Evolutionary conservation across 2,888 invertebrate species (phyloP), one percentile per base, ranked within the genome.

Genomic region (Gryllus longicercus): DNA sequence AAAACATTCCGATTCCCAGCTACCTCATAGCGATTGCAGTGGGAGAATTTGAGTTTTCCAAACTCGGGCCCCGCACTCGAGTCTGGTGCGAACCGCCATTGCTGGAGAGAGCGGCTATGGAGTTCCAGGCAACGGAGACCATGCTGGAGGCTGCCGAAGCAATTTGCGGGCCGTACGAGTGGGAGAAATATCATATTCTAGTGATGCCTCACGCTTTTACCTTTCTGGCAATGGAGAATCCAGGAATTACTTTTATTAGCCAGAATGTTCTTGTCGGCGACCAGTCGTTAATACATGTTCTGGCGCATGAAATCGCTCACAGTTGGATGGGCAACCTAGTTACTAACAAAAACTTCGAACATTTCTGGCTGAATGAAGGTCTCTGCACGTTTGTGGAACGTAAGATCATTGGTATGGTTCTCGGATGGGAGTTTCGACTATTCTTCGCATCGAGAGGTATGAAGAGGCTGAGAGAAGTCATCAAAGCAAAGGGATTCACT

Each of bases 361-460:
- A 63, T n/a, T 63, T 63, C n/a, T 63, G 63, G 63, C n/a, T 63
- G 5, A 63, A 63, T 63, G 63, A 63, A 63, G 63, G 63, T 63
- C 16, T 63, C 16, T 63, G 63, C 63, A 63, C 63, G 1, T 63
- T 63, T 63, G n/a, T 63, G n/a, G 63, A 63, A 63, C 14, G 63
- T 14, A 63, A 63, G n/a, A 63, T 63, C n/a, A 18, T 63, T 18
- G 63, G 63, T 10, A 14, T 18, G n/a, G 63, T 63, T n/a, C 63
- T 63, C 63, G 63, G 63, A 14, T 63, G 63, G 63, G 63, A 63
- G 63, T 63, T 63, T 63, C 14, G 63, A 63, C 63, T 63, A 4
- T 63, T 63, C 8, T 63, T 63, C 16, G 63, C 63, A 63, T 63
- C 63, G 14, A 63, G 63, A 63, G 63, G 63, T 11, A 18, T 63